Evolutionary conservation across 2,888 invertebrate species (phyloP), one percentile per base, ranked within the genome.

Genomic region (Monochamus alternatus): DNA sequence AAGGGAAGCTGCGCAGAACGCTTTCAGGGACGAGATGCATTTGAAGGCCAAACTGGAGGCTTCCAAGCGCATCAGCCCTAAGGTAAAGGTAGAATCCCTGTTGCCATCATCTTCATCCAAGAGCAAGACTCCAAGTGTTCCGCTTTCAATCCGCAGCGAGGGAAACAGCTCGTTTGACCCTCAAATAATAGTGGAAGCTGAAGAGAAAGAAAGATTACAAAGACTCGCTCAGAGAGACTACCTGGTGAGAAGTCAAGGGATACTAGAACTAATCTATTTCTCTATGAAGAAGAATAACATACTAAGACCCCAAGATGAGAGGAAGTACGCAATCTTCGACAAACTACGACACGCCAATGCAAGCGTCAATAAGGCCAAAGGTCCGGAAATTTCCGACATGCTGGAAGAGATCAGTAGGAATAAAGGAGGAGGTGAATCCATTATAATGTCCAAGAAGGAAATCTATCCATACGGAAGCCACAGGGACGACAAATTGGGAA

Each of bases 1-100:
- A 0, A 91, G 95, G 64, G 95, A 95, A 76, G 94, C 94, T 85
- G 94, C 94, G 67, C 92, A 94, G 0, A 91, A 93, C 55, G 89
- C 92, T 30, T 92, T 95, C 81, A 91, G 94, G 12, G 93, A 94
- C 74, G 94, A 94, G 86, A 91, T 93, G 87, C 89, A 91, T 87
- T 88, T 90, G 0, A 91, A 91, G 87, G 92, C 91, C 4, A 93
- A 92, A 87, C 89, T 91, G 5, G 93, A 93, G 85, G 92, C 91
- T 3, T 87, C 92, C 0, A 92, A 91, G 81, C 89, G 91, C 7
- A 89, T 92, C 7, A 76, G 84, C 7, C 71, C 82, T 38, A 82
- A 73, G 55, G 47, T 74, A 10, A 83, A 82, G 62, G 32, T 79
- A 30, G 73, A 74, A 30, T 38, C 75, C 5, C 43, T 31, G 10